Conservation (phyloP, 1,140 invertebrate genomes). For the Tribolium madens region DNA sequence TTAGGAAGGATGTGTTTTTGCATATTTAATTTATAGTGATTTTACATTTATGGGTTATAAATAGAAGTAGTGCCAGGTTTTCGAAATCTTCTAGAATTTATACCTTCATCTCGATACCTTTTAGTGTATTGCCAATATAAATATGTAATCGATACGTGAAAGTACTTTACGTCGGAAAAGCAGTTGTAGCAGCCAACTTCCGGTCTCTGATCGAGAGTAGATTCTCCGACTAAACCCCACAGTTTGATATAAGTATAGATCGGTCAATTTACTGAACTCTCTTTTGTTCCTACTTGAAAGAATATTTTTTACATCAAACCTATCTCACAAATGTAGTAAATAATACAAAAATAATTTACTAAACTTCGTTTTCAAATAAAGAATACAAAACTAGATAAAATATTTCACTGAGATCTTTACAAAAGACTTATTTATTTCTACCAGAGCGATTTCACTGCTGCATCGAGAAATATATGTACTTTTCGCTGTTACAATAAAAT, state of each 20-base stretch:
- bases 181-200: constrained; percentile 36
- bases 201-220: constrained; percentile 30
- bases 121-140: constrained; percentile 39
- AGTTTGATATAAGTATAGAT: constrained; percentile 22
- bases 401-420: not conserved
- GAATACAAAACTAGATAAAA: not conserved
- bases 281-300: constrained; percentile 3
- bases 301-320: constrained; percentile 1
- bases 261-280: constrained; percentile 29
- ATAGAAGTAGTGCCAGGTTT: constrained; percentile 28
- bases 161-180: constrained; percentile 38
- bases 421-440: constrained; percentile 34
- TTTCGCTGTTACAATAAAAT: constrained; percentile 30
- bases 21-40: constrained; percentile 30
- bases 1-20: not conserved
- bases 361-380: not conserved
- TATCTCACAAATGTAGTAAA: not conserved
- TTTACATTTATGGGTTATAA: constrained; percentile 35
- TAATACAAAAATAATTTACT: constrained; percentile 11
- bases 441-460: constrained; percentile 14
- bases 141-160: constrained; percentile 39
- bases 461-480: constrained; percentile 27
- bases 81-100: constrained; percentile 32
- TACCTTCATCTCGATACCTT: constrained; percentile 35
- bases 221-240: constrained; percentile 26